Base-by-base conservation (phyloP, 2,888 invertebrate genomes). In the Cylloceria caligata region DNA sequence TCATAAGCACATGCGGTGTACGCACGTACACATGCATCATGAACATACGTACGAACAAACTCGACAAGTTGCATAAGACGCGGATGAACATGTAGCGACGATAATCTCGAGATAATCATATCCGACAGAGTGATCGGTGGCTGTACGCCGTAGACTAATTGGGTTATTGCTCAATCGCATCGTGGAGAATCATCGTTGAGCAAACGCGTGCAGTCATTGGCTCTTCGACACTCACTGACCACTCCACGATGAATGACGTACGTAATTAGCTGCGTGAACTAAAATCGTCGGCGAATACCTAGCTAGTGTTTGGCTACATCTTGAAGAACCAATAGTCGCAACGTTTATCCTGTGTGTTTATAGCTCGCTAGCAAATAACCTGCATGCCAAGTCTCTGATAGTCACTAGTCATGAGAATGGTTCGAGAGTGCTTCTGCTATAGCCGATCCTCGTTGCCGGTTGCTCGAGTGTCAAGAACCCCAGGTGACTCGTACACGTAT, bases 21-120 rank as follows among this genome's bases (percentile, higher is more conserved):
- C 30, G 45, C 47, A 49, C 16, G 11, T 11, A 71, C 27, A 45
- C 24, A 79, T 77, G 49, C 27, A 73, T 62, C 65, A 67, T 47
- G 67, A 81, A 77, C 72, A 60, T 80, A 71, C 19, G n/a, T 9
- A 36, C 27, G 52, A 60, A 57, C 52, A 45, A 16, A 45, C 68
- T 62, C 27, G 76, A 55, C 65, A 42, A 60, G 67, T 76, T 67
- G 47, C 57, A 57, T 30, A 62, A 76, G 39, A 30, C 21, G 30
- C 13, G 57, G 69, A 74, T 78, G 47, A 78, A 78, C 57, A 73
- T 57, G 42, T 73, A 47, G 77, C 52, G 47, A 49, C 36, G 69
- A 69, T 77, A 78, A 78, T 78, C 64, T 52, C 69, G 6, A 11
- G 55, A 74, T 74, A 74, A 81, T 78, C 64, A 57, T 52, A 64